phyloP scores from a whole-genome alignment of 2,888 invertebrate species.

The Antheraea yamamai region DNA sequence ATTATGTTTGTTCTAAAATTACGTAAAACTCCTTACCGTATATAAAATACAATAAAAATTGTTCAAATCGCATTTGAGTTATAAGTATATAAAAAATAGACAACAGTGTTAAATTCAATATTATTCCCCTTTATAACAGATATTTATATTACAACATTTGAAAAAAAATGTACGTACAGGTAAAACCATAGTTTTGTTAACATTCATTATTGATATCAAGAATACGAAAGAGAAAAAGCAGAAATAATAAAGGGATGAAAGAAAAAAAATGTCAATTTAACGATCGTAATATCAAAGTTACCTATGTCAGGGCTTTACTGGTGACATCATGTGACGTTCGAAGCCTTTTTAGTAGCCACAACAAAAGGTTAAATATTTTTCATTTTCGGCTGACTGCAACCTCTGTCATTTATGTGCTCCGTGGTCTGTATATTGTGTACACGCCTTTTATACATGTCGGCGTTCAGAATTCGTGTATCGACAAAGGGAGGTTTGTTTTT shows the following conservation, averaged over 20 bases:
- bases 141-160: too few species aligned
- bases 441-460: neutral
- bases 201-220: too few species aligned
- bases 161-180: too few species aligned
- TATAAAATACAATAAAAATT: too few species aligned
- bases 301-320: slow-evolving; percentile 15
- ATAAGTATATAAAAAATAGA: too few species aligned
- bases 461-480: neutral
- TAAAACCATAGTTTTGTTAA: too few species aligned
- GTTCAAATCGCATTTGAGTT: too few species aligned
- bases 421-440: slow-evolving; percentile 3
- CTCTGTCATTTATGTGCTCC: slow-evolving; percentile 21
- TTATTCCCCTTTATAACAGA: too few species aligned
- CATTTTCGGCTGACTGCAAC: slow-evolving; percentile 22
- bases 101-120: too few species aligned
- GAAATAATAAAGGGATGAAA: neutral
- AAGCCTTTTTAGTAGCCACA: slow-evolving; percentile 19
- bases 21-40: too few species aligned
- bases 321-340: slow-evolving; percentile 13
- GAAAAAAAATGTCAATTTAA: neutral
- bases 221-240: neutral
- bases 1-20: too few species aligned
- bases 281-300: slow-evolving; percentile 1
- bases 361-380: slow-evolving; percentile 23
- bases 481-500: slow-evolving; percentile 15